phyloP scores from a whole-genome alignment of 1,140 invertebrate genomes.

The Protaetia brevitarsis region DNA sequence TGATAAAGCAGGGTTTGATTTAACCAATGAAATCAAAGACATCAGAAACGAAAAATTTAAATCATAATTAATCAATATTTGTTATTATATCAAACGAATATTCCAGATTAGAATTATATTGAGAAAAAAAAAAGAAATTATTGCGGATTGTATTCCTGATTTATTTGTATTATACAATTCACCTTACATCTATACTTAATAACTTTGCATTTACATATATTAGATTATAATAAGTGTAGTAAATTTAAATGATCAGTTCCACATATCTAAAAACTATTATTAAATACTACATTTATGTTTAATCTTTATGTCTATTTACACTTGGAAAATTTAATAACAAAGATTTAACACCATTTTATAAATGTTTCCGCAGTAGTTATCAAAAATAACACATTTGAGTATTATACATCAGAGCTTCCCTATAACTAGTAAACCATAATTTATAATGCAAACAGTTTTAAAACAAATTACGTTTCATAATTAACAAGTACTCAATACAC shows the following conservation, averaged over 20 bases:
- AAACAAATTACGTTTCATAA: neutral
- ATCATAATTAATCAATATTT: no score
- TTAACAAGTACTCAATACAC: neutral
- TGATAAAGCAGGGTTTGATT: no score
- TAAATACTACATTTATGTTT: neutral
- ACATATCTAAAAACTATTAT: neutral
- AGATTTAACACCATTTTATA: neutral
- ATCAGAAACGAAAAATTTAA: no score
- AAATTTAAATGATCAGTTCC: neutral
- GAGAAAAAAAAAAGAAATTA: no score
- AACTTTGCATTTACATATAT: neutral
- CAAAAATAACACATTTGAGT: conserved; percentile 11
- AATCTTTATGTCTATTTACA: no score
- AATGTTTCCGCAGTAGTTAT: neutral
- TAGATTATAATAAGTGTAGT: neutral
- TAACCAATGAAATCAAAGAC: no score
- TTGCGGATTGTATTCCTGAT: neutral
- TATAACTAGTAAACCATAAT: neutral
- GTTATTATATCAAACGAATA: no score
- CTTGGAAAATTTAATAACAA: no score
- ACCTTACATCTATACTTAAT: no score
- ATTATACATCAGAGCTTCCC: no score
- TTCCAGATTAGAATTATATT: no score
- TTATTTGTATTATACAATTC: neutral
- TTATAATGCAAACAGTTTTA: neutral